Conservation (phyloP, 2,113 vertebrate genomes). For the Argyrosomus japonicus region DNA sequence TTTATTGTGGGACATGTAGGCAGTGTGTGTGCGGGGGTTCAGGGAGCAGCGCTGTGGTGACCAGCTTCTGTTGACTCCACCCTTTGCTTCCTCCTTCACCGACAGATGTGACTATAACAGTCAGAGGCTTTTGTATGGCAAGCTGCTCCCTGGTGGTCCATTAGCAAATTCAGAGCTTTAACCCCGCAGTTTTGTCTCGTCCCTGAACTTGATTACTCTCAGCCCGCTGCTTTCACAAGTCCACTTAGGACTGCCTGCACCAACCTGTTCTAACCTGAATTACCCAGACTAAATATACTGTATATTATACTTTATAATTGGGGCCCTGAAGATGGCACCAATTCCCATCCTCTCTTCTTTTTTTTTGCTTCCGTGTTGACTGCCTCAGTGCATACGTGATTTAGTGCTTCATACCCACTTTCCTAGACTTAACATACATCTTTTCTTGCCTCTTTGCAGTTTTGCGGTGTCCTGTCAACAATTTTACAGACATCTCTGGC, state of each 20-base stretch:
- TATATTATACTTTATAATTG: background rate
- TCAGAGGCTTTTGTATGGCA: constrained; percentile 57
- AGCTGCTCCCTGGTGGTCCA: constrained; percentile 64
- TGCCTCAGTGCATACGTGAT: too few species aligned
- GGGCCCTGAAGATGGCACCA: background rate
- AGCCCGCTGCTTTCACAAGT: constrained; percentile 13
- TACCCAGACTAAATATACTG: constrained; percentile 7
- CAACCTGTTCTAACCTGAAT: background rate
- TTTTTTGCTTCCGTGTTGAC: background rate
- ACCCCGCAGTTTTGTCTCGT: constrained; percentile 46
- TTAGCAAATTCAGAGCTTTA: constrained; percentile 65
- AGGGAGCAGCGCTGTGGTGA: constrained; percentile 72
- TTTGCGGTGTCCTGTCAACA: background rate
- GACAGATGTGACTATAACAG: constrained; percentile 76
- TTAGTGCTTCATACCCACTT: background rate
- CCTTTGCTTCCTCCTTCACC: constrained; percentile 63
- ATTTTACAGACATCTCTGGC: background rate
- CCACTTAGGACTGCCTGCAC: background rate
- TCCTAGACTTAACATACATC: background rate
- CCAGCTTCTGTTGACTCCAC: constrained; percentile 78
- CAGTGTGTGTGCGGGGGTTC: constrained; percentile 53
- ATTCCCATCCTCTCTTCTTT: background rate
- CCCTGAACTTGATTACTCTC: constrained; percentile 26
- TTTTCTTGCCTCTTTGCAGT: background rate
- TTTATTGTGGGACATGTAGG: constrained; percentile 75